These are phyloP conservation scores for Aphaenogaster ashmeadi DNA, from an alignment of 1,140 invertebrate species.

Conservation along the genomic window DNA sequence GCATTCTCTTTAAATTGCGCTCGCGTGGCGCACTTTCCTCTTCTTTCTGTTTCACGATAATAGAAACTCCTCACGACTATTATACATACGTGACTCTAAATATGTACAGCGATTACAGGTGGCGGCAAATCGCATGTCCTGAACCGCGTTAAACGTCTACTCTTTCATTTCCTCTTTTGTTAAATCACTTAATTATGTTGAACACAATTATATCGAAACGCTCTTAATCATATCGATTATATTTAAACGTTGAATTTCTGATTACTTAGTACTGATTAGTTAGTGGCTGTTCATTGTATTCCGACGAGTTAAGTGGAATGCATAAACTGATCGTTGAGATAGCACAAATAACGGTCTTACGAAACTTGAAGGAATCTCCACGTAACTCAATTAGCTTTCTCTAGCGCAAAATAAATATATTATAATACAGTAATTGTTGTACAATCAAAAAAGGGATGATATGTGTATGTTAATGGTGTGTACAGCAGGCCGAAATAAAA, in stretches of 20 bases:
- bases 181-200: conserved; percentile 78
- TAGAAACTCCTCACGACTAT: conserved; percentile 64
- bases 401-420: not conserved
- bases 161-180: conserved; percentile 27
- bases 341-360: not conserved
- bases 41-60: conserved; percentile 51
- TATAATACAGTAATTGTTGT: not conserved
- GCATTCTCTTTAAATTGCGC: conserved; percentile 26
- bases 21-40: not conserved
- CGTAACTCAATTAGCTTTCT: not conserved
- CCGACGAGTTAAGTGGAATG: not conserved
- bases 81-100: conserved; percentile 64
- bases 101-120: conserved; percentile 71
- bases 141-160: conserved; percentile 54
- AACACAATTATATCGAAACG: conserved; percentile 83
- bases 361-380: not conserved
- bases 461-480: not conserved
- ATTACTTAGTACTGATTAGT: conserved; percentile 29
- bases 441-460: not conserved
- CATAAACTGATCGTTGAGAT: conserved; percentile 11
- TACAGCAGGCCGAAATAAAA: not conserved
- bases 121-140: conserved; percentile 47
- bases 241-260: conserved; percentile 48
- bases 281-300: conserved; percentile 43
- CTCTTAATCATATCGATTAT: conserved; percentile 78